Base-by-base conservation (phyloP, 2,888 invertebrate genomes). In the Agrotis puta region DNA sequence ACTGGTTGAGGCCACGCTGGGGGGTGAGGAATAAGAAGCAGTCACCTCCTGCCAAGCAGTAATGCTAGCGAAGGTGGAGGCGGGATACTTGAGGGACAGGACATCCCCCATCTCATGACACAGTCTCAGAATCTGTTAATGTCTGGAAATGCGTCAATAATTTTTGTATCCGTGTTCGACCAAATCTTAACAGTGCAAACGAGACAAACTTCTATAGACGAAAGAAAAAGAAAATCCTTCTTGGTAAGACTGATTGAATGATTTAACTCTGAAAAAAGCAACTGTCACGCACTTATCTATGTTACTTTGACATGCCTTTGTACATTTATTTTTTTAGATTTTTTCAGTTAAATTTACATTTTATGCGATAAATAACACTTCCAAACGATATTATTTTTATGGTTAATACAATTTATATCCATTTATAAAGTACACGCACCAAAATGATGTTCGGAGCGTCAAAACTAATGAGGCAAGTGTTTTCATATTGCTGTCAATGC, bases 391-490 rank as follows among this genome's bases (percentile, higher is more conserved):
- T 76, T 66, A 50, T 56, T 51, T 50, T 33, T 45, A 56, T 22
- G n/a, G 1, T 61, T 24, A n/a, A 16, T 11, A 9, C 18, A 18
- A 16, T 57, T 58, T 50, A 14, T 6, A 50, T 33, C 14, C 2
- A 27, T 16, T 7, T n/a, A 7, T 9, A 16, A 63, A 3, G 9
- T 27, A 43, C 64, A 33, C 20, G 48, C 22, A 18, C 27, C 53
- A 63, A 54, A 74, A 85, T 71, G 57, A 92, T 92, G 89, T 89
- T 89, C 77, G 85, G 88, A 62, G 86, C 85, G 62, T 89, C 92
- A 20, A 91, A 90, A 88, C 84, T 92, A 73, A 80, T 93, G 86
- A 90, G 92, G 92, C 88, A 80, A 73, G 88, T 65, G 66, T 47
- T 62, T 39, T 54, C 6, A 27, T 47, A 47, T 33, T 33, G 0